Evolutionary conservation across 2,113 vertebrate species (phyloP), one percentile per base, ranked within the genome.

Genomic region (Brachyhypopomus occidentalis): DNA sequence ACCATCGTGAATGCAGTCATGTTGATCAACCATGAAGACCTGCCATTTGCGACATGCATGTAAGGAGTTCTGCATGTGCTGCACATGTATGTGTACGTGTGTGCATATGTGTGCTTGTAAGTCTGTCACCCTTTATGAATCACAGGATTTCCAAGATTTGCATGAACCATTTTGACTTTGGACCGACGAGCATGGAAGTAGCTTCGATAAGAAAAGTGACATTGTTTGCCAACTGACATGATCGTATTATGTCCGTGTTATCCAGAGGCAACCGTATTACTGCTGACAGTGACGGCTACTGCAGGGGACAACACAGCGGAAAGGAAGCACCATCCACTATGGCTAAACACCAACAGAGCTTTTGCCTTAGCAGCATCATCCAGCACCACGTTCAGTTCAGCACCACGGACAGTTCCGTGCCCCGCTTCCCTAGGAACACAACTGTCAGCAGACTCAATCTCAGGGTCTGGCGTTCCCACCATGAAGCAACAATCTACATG

Each of bases 221-320:
- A 81, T 88, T 86, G 83, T 88, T 88, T 85, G 85, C 73, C 78
- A 71, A 85, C 88, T 77, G 83, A 90, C 83, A 83, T 87, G 85
- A 84, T 88, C 73, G 87, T 86, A 76, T 76, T 79, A 77, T 71
- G 69, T 87, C 80, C 64, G 55, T 73, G 79, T 89, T 87, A 84
- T 75, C 84, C 76, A 85, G 87, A 71, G 30, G 52, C 52, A 36
- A 72, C 30, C 83, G 67, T 80, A 84, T 78, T 79, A 85, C 81
- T 80, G 75, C 25, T 83, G 87, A 87, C 82, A 81, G 52, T 83
- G 85, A 87, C 77, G 83, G 38, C 74, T 69, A 84, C 67, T 77
- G 85, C 80, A 78, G 62, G 78, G 84, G 73, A 82, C 82, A 64
- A 77, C 22, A 27, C 64, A 69, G 70, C 34, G 45, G 80, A 30